A percentile compares a stretch with the other conserved stretches of the same genome.
phyloP scores from a whole-genome alignment of 2,888 invertebrate species.

The Alentia gelatinosa region DNA sequence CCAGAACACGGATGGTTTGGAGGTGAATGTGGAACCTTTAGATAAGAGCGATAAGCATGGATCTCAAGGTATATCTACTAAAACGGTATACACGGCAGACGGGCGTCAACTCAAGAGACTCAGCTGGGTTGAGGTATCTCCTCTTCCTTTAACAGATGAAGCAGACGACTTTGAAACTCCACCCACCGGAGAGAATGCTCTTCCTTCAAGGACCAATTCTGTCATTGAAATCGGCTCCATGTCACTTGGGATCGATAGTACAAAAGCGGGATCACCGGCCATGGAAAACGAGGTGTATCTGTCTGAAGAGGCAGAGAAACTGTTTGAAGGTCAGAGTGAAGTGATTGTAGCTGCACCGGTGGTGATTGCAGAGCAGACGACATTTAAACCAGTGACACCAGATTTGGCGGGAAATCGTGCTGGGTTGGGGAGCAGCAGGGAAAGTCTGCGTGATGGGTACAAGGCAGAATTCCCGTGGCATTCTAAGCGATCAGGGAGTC shows the following conservation, averaged over 20 bases:
- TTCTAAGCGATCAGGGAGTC: not conserved
- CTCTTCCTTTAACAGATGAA: not conserved
- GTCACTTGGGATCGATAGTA: not conserved
- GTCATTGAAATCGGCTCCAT: not conserved
- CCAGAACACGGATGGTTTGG: constrained; percentile 24
- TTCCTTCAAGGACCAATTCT: not conserved
- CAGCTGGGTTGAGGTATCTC: constrained; percentile 28
- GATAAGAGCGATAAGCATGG: not conserved
- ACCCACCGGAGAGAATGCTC: not conserved
- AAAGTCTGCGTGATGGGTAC: not conserved
- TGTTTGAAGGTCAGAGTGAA: not conserved
- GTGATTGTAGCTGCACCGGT: not conserved
- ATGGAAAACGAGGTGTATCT: not conserved
- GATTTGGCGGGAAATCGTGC: not conserved
- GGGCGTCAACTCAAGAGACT: constrained; percentile 25
- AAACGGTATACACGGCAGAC: constrained; percentile 39
- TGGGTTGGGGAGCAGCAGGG: not conserved
- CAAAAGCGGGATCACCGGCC: not conserved
- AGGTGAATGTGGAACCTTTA: not conserved
- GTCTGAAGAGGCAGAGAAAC: constrained; percentile 2
- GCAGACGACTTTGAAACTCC: not conserved
- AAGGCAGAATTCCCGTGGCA: not conserved
- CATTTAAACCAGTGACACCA: not conserved
- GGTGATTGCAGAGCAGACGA: not conserved
- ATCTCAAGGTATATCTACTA: not conserved